Evolutionary conservation across 2,797 vertebrate species (phyloP).

Genomic region (Sandelia bainsii): DNA sequence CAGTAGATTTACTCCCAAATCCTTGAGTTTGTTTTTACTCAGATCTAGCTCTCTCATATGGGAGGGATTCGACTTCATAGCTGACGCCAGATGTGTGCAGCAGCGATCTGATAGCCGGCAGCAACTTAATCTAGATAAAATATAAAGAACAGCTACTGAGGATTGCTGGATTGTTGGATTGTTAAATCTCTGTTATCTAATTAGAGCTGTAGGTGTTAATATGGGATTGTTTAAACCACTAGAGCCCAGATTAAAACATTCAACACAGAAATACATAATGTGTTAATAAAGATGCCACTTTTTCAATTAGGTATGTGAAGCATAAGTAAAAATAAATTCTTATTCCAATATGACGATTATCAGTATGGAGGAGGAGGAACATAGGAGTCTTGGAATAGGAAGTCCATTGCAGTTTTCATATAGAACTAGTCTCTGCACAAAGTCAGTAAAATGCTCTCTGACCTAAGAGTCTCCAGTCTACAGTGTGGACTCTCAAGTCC

Average conservation of each 20-base stretch:
- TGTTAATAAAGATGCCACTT: too few relatives aligned
- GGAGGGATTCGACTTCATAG: constrained; percentile 22
- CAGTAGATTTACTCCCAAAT: constrained; percentile 19
- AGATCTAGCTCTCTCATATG: constrained; percentile 24
- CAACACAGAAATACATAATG: too few relatives aligned
- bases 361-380: too few relatives aligned
- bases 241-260: too few relatives aligned
- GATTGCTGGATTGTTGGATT: not conserved
- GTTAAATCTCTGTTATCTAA: not conserved
- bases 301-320: too few relatives aligned
- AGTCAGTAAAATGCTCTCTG: not conserved
- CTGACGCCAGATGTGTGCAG: constrained; percentile 23
- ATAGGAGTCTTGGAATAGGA: too few relatives aligned
- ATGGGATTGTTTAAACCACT: too few relatives aligned
- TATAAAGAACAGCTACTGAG: not conserved
- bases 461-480: constrained; percentile 35
- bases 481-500: constrained; percentile 16
- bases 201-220: not conserved
- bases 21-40: constrained; percentile 37
- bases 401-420: not conserved
- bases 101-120: constrained; percentile 26
- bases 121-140: constrained; percentile 24
- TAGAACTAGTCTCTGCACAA: not conserved
- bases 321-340: too few relatives aligned
- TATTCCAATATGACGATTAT: too few relatives aligned